Base-by-base conservation (phyloP, 1,140 invertebrate species). In the Heliconius himera region DNA sequence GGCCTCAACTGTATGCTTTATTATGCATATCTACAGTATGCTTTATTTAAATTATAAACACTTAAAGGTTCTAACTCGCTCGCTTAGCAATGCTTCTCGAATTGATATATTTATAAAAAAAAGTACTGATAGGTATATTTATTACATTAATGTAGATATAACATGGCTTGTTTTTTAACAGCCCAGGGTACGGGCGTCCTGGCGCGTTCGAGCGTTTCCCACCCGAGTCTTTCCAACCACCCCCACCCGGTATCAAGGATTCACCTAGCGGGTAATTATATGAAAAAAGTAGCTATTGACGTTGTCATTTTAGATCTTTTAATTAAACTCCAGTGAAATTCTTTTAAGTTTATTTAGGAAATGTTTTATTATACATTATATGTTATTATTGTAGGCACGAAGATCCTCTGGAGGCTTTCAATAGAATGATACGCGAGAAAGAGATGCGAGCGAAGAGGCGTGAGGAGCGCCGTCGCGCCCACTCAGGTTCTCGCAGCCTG, bases 361-460 rank as follows among this genome's bases (percentile, higher is more conserved):
- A 51, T 8, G 6, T 20, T 16, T 51, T 70, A 9, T 29, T 56
- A 22, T 46, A 3, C 22, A n/a, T 22, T 56, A 56, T 56, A n/a
- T 9, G 16, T 20, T 72, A 60, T 74, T 66, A 22, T 70, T 41
- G 9, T 51, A 81, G 89, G 86, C 82, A 82, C 56, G 89, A 97
- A 86, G 97, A 98, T 93, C 97, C 97, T 13, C 89, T 98, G 82
- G 97, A 97, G 89, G 97, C 97, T 73, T 98, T 98, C 91, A 97
- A 98, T 88, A 95, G 97, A 81, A 97, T 98, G 93, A 95, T 98
- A 81, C 95, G 96, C 79, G 97, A 98, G 90, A 98, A 98, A 93
- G 97, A 98, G 90, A 96, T 97, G 89, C 94, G 96, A 54, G 96
- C 96, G 77, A 94, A 96, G 81, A 95, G 96, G 49, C 95, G 97